phyloP scores from a whole-genome alignment of 2,113 vertebrate species.

The Xerus inauris region DNA sequence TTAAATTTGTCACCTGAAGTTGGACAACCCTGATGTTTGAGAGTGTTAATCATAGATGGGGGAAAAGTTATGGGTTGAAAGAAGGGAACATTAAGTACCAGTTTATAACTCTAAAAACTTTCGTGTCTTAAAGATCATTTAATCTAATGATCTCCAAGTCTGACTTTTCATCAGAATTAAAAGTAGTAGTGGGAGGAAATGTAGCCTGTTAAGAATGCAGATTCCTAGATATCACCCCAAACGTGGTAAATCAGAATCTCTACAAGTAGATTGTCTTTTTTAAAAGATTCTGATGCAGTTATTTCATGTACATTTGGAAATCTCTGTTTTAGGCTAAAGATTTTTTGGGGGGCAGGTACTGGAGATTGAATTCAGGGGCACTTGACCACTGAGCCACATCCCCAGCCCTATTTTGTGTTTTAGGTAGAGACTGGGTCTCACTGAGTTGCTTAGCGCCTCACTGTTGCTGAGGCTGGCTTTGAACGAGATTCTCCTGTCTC shows the following conservation, averaged over 20 bases:
- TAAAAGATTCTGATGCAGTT: background rate
- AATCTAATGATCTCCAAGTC: slow-evolving; percentile 14
- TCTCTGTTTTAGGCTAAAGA: slow-evolving; percentile 4
- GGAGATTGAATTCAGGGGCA: too few species aligned
- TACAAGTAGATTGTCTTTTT: slow-evolving; percentile 8
- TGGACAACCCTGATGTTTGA: background rate
- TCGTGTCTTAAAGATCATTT: slow-evolving; percentile 7
- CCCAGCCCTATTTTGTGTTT: too few species aligned
- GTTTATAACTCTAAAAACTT: background rate
- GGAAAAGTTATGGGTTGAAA: background rate
- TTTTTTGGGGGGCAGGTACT: too few species aligned
- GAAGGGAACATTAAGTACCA: slow-evolving; percentile 15
- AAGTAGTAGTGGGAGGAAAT: slow-evolving; percentile 20
- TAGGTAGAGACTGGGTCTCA: too few species aligned
- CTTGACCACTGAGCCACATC: too few species aligned
- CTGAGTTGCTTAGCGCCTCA: too few species aligned
- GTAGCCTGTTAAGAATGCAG: background rate
- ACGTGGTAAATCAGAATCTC: slow-evolving; percentile 10
- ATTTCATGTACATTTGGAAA: slow-evolving; percentile 34
- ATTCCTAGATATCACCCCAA: background rate
- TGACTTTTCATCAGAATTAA: slow-evolving; percentile 16
- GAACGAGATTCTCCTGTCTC: too few species aligned
- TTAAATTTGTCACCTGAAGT: slow-evolving; percentile 15
- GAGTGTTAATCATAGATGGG: slow-evolving; percentile 4
- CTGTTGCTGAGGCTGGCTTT: too few species aligned